Conservation (phyloP, 2,113 vertebrate species). For the Rana temporaria region DNA sequence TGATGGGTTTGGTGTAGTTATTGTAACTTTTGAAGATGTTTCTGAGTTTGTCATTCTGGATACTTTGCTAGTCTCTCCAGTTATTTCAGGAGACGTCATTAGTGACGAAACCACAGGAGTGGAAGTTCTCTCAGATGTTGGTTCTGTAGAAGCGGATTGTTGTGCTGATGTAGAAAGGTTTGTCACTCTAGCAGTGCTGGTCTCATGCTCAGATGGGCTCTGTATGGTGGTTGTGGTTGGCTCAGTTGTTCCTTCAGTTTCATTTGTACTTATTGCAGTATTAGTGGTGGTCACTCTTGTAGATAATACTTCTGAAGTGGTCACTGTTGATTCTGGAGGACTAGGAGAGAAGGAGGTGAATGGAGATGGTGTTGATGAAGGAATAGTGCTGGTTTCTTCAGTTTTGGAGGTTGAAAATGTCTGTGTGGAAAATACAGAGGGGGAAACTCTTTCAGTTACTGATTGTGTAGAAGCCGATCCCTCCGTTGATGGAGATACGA, state of each 20-base stretch:
- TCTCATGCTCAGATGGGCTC: background rate
- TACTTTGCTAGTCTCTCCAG: background rate
- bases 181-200: background rate
- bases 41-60: background rate
- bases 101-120: background rate
- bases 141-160: background rate
- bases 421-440: background rate
- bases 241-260: background rate
- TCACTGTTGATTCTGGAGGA: background rate
- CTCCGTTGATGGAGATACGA: no score
- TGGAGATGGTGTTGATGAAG: background rate
- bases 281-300: background rate
- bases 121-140: background rate
- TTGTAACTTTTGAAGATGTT: no score
- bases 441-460: background rate
- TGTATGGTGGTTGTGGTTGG: background rate
- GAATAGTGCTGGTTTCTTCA: background rate
- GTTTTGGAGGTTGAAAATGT: background rate
- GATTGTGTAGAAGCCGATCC: background rate
- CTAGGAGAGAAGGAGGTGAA: background rate
- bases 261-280: background rate
- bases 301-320: background rate
- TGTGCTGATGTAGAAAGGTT: background rate
- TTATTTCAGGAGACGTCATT: background rate
- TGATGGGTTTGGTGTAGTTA: no score